Conservation (phyloP, 1,140 invertebrate genomes). For the Drosophila melanogaster region DNA sequence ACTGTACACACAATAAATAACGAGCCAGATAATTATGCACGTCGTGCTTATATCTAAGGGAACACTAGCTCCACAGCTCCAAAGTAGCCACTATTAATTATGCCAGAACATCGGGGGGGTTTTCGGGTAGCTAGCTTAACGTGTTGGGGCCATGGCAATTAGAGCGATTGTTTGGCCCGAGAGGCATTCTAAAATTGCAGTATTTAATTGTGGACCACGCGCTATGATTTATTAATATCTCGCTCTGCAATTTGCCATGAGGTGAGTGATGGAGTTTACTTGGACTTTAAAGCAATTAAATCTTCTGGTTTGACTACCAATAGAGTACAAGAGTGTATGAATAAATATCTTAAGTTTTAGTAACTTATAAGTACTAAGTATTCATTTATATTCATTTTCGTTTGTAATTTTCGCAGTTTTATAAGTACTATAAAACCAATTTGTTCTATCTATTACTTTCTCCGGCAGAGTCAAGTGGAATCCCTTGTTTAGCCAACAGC, state of each 20-base stretch:
- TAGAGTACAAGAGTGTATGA: too few relatives aligned
- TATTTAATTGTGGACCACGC: slow-evolving; percentile 59
- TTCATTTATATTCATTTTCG: too few relatives aligned
- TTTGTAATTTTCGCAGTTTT: too few relatives aligned
- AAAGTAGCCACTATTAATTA: slow-evolving; percentile 50
- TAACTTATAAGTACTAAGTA: too few relatives aligned
- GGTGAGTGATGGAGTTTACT: slow-evolving; percentile 30
- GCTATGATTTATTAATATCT: slow-evolving; percentile 63
- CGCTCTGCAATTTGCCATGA: slow-evolving; percentile 35
- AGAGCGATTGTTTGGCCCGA: slow-evolving; percentile 41
- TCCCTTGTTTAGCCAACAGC: slow-evolving; percentile 71
- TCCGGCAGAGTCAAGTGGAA: slow-evolving; percentile 78
- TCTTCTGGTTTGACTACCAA: too few relatives aligned
- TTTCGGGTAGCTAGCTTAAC: slow-evolving; percentile 20
- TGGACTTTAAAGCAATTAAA: slow-evolving; percentile 5
- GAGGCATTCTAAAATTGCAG: slow-evolving; percentile 53
- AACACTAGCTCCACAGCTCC: slow-evolving; percentile 23
- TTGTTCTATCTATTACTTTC: background rate
- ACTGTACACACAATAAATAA: slow-evolving; percentile 71
- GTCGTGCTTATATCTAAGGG: slow-evolving; percentile 56
- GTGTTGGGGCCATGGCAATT: slow-evolving; percentile 46
- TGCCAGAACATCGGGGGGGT: slow-evolving; percentile 3
- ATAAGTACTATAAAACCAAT: too few relatives aligned
- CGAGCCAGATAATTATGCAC: slow-evolving; percentile 76
- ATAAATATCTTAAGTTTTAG: too few relatives aligned